A percentile compares a stretch with the other conserved stretches of the same genome.
phyloP scores from a whole-genome alignment of 2,888 invertebrate species.

The Phyllotreta striolata region DNA sequence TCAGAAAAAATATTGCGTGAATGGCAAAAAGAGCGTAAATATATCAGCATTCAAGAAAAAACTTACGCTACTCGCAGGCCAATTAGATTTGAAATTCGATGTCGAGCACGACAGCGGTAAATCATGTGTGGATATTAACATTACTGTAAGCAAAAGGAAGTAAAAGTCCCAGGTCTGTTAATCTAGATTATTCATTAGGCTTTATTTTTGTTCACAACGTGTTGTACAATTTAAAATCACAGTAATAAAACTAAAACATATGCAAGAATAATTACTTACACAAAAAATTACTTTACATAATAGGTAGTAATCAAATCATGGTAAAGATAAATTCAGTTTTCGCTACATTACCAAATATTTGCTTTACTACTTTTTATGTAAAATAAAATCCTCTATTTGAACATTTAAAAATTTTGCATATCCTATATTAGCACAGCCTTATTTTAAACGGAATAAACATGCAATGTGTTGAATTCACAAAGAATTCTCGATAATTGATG shows the following conservation, averaged over 20 bases:
- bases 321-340: too few relatives aligned
- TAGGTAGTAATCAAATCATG: too few relatives aligned
- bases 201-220: not conserved
- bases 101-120: constrained; percentile 61
- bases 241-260: not conserved
- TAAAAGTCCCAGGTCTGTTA: not conserved
- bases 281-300: too few relatives aligned
- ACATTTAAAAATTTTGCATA: not conserved
- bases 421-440: constrained; percentile 16
- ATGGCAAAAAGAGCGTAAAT: constrained; percentile 56
- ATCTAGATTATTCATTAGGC: not conserved
- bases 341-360: too few relatives aligned
- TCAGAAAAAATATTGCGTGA: constrained; percentile 56
- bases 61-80: constrained; percentile 60
- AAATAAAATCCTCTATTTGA: not conserved
- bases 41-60: constrained; percentile 61
- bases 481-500: too few relatives aligned
- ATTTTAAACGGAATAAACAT: not conserved
- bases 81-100: constrained; percentile 55
- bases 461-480: too few relatives aligned
- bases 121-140: constrained; percentile 36
- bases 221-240: constrained; percentile 7
- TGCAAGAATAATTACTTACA: too few relatives aligned
- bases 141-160: constrained; percentile 15
- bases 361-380: too few relatives aligned